A percentile compares a stretch with the other conserved stretches of the same genome.
These are phyloP conservation scores for Brachymystax lenok DNA, from an alignment of 2,797 vertebrate genomes.

Conservation along the genomic window DNA sequence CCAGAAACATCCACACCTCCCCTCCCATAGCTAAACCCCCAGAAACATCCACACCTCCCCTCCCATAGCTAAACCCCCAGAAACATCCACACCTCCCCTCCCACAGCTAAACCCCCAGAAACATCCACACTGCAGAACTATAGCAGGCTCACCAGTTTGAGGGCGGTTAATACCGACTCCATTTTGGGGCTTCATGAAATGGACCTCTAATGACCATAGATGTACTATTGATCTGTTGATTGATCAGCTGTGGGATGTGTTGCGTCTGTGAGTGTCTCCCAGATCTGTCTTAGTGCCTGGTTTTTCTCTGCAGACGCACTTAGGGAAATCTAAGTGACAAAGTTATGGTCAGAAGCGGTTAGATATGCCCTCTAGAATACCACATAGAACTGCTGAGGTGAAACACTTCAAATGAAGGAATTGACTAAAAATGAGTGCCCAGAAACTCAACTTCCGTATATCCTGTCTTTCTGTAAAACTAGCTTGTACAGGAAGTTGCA, in stretches of 20 bases:
- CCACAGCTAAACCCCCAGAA: too few relatives aligned
- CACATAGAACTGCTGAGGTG: neutral
- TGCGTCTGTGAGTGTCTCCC: neutral
- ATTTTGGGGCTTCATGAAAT: constrained; percentile 1
- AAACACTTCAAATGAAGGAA: neutral
- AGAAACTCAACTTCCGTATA: neutral
- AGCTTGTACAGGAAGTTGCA: neutral
- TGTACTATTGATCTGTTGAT: constrained; percentile 9
- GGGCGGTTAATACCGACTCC: neutral
- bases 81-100: too few relatives aligned
- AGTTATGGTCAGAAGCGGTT: neutral
- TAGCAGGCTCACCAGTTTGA: neutral
- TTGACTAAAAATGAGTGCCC: constrained; percentile 7
- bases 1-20: too few relatives aligned
- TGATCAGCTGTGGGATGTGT: neutral
- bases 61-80: too few relatives aligned
- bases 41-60: too few relatives aligned
- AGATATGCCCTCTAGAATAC: neutral
- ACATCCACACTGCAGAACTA: too few relatives aligned
- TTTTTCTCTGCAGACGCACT: neutral
- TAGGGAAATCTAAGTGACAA: neutral
- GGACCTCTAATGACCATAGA: constrained; percentile 7
- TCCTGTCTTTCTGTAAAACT: neutral
- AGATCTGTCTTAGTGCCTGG: neutral
- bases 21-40: too few relatives aligned